Evolutionary conservation across 2,888 invertebrate genomes (phyloP), one percentile per base, ranked within the genome.

Genomic region (Campaea margaritaria): DNA sequence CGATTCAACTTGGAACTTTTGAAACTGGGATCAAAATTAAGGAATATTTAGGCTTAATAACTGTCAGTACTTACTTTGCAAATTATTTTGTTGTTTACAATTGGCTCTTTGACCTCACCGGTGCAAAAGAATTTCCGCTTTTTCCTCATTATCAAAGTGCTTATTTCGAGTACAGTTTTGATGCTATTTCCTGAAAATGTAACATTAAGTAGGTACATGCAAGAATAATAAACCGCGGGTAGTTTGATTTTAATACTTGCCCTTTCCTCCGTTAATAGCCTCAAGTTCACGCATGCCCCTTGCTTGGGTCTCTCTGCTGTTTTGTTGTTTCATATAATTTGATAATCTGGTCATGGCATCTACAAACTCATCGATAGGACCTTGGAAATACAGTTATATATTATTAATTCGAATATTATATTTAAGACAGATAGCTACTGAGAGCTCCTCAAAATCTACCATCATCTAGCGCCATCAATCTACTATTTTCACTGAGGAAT

Each of bases 81-180:
- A 61, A 92, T 89, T 45, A 91, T 86, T 83, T 92, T 91, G 58
- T 91, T 89, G 58, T 89, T 89, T 1, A 91, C 91, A n/a, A 92
- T 91, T 0, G 91, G 91, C 68, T 91, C 91, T 62, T 91, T 91
- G 0, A 91, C 91, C 83, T 91, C 91, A 8, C 91, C 85, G 8
- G 91, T 91, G 64, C 91, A 92, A 68, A 91, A 91, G 64, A 87
- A 91, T 67, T 91, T 91, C n/a, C 91, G 79, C 64, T 89, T 90
- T 65, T 91, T 91, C 53, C 91, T 81, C 90, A 90, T 91, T 27
- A 92, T 88, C 15, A 92, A 76, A 3, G 91, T 91, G 62, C 91
- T 92, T 0, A 91, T 74, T 72, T 91, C 91, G 51, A 92, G 69
- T 0, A 92, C 89, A 0, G 91, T 91, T 75, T 91, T 91, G 15